phyloP scores from a whole-genome alignment of 2,797 vertebrate genomes.

The Galagoides demidoff region DNA sequence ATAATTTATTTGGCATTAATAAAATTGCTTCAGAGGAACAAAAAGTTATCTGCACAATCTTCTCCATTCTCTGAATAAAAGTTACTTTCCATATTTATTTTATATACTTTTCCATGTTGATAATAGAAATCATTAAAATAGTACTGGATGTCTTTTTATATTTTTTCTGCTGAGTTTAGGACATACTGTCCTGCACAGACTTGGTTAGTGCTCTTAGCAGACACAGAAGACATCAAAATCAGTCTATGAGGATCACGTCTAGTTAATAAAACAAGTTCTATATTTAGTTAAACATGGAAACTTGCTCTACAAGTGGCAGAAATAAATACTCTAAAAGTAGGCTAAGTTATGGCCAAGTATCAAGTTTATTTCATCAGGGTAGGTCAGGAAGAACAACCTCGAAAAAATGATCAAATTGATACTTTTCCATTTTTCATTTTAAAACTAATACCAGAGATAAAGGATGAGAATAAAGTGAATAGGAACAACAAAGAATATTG shows the following conservation, averaged over 20 bases:
- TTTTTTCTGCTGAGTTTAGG: neutral
- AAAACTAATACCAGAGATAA: neutral
- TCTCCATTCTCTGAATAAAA: neutral
- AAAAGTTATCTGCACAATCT: neutral
- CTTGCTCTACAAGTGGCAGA: neutral
- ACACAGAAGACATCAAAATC: neutral
- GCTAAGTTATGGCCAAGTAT: neutral
- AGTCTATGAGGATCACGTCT: neutral
- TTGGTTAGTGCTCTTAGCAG: neutral
- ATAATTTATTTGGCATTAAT: neutral
- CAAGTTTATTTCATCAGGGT: neutral
- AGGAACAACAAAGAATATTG: neutral
- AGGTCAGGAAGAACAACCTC: neutral
- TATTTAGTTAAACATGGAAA: neutral
- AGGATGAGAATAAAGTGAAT: neutral
- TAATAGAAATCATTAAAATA: neutral
- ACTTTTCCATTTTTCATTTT: neutral
- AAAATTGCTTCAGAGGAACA: neutral
- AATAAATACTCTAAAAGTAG: neutral
- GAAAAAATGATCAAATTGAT: neutral
- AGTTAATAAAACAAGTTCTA: neutral
- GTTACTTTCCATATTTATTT: neutral
- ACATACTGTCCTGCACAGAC: neutral
- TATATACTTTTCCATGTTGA: neutral
- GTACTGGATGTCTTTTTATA: neutral